A percentile compares a stretch with the other conserved stretches of the same genome.
Conservation (phyloP, 2,797 vertebrate genomes). For the Taeniopygia guttata region DNA sequence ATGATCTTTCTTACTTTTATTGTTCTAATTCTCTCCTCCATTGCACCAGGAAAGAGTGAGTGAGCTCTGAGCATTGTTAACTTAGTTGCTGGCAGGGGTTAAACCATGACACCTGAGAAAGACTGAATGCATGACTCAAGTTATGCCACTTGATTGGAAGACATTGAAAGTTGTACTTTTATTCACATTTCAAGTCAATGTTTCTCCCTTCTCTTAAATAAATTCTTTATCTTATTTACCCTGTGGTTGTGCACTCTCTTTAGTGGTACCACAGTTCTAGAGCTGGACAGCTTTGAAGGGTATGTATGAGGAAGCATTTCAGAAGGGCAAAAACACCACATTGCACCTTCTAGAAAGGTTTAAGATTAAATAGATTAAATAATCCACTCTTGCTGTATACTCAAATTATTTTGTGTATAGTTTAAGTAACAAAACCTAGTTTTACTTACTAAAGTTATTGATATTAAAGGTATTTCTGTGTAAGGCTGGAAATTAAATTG, state of each 20-base stretch:
- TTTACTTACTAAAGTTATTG: background rate
- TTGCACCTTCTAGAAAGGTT: background rate
- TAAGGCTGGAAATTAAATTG: background rate
- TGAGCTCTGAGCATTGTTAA: background rate
- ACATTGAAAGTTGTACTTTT: background rate
- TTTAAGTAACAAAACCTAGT: background rate
- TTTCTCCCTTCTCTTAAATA: background rate
- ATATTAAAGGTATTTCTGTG: background rate
- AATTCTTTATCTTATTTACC: background rate
- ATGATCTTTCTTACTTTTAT: background rate
- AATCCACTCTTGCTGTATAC: background rate
- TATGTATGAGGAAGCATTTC: background rate
- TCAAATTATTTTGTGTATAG: background rate
- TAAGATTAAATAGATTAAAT: background rate
- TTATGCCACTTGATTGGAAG: background rate
- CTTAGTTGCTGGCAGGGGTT: background rate
- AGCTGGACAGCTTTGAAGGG: background rate
- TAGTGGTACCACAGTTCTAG: background rate
- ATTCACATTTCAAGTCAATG: background rate
- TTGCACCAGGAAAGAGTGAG: background rate
- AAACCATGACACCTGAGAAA: background rate
- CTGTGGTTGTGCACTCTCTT: accelerated
- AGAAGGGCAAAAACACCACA: background rate
- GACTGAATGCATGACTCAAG: accelerated
- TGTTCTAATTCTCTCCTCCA: background rate